A percentile compares a stretch with the other conserved stretches of the same genome.
phyloP scores from a whole-genome alignment of 2,888 invertebrate genomes.

The Tipula vernalis region DNA sequence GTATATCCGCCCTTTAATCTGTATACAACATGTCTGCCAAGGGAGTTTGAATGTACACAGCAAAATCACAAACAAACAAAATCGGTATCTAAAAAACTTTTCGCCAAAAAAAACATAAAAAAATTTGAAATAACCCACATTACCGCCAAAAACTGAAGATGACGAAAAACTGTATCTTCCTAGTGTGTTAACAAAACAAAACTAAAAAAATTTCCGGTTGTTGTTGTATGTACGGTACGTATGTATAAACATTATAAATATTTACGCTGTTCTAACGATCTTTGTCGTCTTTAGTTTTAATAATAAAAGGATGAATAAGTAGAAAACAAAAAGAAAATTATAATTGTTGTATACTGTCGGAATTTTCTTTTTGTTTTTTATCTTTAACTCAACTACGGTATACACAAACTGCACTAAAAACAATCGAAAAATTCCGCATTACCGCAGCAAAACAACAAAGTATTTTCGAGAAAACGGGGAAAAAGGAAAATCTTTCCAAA shows the following conservation, averaged over 20 bases:
- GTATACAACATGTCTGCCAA: not conserved
- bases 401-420: not conserved
- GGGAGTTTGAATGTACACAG: not conserved
- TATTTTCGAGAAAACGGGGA: not conserved
- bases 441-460: not conserved
- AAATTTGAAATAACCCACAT: not conserved
- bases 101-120: not conserved
- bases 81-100: not conserved
- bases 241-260: not conserved
- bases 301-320: not conserved
- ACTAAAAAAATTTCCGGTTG: not conserved
- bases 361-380: not conserved
- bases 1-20: not conserved
- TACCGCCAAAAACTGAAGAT: not conserved
- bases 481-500: not conserved
- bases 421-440: not conserved
- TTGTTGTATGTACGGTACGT: not conserved
- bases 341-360: not conserved
- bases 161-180: not conserved
- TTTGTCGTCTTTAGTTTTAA: not conserved
- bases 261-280: not conserved
- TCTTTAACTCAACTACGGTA: not conserved
- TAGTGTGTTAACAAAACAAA: not conserved
- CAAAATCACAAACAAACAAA: not conserved
- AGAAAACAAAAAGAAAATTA: not conserved